These are phyloP conservation scores for Scomber scombrus DNA, from an alignment of 2,113 vertebrate genomes.

Conservation along the genomic window DNA sequence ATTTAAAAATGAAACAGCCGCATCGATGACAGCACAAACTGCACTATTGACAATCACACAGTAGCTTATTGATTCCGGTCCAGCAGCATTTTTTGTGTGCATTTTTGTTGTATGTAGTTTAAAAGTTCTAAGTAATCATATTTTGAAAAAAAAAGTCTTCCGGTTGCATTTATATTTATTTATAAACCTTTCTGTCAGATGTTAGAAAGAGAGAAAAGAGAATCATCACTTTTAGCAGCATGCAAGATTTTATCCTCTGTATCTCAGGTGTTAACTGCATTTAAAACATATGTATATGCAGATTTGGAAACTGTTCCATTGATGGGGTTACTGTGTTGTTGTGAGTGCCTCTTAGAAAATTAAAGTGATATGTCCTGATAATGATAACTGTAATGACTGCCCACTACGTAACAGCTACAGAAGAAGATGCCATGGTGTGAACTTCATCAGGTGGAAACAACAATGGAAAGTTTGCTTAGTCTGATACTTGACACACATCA, in stretches of 20 bases:
- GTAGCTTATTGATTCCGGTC: conserved; percentile 59
- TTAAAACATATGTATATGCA: conserved; percentile 47
- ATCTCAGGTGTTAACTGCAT: conserved; percentile 71
- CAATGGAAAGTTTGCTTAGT: neutral
- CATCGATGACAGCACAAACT: conserved; percentile 50
- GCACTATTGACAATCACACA: conserved; percentile 68
- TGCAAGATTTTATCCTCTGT: conserved; percentile 49
- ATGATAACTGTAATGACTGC: neutral
- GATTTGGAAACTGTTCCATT: conserved; percentile 32
- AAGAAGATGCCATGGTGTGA: neutral
- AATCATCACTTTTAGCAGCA: conserved; percentile 50
- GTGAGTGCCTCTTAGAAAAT: conserved; percentile 33
- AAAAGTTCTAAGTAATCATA: conserved; percentile 34
- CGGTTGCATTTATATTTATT: conserved; percentile 64
- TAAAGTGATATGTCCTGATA: conserved; percentile 23
- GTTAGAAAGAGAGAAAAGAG: conserved; percentile 26
- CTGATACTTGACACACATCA: neutral
- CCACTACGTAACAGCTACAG: too few species aligned
- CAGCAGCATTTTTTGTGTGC: conserved; percentile 35
- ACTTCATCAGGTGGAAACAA: neutral
- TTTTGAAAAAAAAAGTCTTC: conserved; percentile 54
- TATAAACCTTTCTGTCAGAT: conserved; percentile 37
- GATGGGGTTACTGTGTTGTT: conserved; percentile 42
- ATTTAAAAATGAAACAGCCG: neutral
- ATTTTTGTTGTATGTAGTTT: conserved; percentile 27